These are phyloP conservation scores for Agrilus planipennis DNA, from an alignment of 1,140 invertebrate genomes.

Conservation along the genomic window DNA sequence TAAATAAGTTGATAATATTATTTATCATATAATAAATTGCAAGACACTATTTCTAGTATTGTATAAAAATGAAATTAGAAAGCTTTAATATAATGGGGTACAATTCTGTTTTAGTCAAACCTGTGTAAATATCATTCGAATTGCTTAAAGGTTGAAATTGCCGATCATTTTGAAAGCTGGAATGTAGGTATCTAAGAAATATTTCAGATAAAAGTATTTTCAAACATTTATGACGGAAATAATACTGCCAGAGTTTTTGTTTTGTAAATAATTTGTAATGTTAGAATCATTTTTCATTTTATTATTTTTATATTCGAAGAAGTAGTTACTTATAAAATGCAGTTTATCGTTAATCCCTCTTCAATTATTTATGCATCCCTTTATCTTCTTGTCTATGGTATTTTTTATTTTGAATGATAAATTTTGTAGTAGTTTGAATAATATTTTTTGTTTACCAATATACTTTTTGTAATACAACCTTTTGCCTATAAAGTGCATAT, in stretches of 20 bases:
- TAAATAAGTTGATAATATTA: no score
- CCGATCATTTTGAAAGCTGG: no score
- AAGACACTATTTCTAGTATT: no score
- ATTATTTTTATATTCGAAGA: background rate
- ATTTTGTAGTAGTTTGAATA: slow-evolving; percentile 8
- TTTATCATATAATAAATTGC: no score
- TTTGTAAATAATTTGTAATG: slow-evolving; percentile 4
- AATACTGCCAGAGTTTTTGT: slow-evolving; percentile 9
- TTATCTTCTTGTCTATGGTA: slow-evolving; percentile 7
- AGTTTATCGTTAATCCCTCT: slow-evolving; percentile 8
- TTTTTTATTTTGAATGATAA: no score
- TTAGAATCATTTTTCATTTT: slow-evolving; percentile 7
- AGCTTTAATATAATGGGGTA: no score
- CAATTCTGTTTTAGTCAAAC: no score
- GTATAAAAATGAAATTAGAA: no score
- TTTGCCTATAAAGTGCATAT: no score
- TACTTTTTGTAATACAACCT: background rate
- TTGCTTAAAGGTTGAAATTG: no score
- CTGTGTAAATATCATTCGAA: no score
- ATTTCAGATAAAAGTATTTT: background rate
- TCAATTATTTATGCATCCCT: slow-evolving; percentile 5
- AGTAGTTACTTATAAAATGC: slow-evolving; percentile 4
- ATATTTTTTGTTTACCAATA: background rate
- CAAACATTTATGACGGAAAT: background rate
- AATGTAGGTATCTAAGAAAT: no score